Evolutionary conservation across 2,113 vertebrate genomes (phyloP), one percentile per base, ranked within the genome.

Genomic region (Scomber scombrus): DNA sequence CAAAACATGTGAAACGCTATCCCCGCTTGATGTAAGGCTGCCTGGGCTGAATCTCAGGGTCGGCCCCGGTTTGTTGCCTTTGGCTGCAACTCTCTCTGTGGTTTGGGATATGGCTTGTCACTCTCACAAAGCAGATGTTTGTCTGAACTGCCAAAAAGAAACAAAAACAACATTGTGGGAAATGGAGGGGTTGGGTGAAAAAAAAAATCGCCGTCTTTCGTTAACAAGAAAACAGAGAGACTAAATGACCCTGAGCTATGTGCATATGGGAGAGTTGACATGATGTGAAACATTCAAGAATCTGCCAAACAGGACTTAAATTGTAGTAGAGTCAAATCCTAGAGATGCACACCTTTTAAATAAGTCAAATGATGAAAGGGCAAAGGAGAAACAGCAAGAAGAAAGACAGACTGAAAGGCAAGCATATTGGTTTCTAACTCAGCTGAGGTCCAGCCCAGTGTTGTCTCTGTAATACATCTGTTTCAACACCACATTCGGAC

Each of bases 161-260:
- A 98, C 97, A 99, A 97, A 98, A 98, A 97, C 97, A 98, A 97
- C 96, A 96, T 96, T 98, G 96, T 98, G 95, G 94, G 95, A 96
- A 94, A 84, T 46, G 60, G 75, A 89, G 94, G 93, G 93, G 56
- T 56, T n/a, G 83, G 78, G 81, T 31, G 63, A 69, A 60, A 70
- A 57, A 80, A 82, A 80, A 72, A 34, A 56, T 5, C 29, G 50
- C 72, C 91, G 89, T 94, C 93, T 96, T 92, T 85, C 88, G 81
- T 89, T 94, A 94, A 86, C 93, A 90, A 94, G 94, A 91, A 92
- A 90, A 90, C 75, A 84, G 75, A 86, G 46, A 84, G 55, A 69
- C 51, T 62, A 77, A 78, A 80, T 79, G 77, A 84, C 71, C 82
- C 69, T 54, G 62, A 62, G 47, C 52, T 70, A 56, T 60, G 69